These are phyloP conservation scores for Natrix natrix DNA, from an alignment of 2,797 vertebrate genomes.

Conservation along the genomic window DNA sequence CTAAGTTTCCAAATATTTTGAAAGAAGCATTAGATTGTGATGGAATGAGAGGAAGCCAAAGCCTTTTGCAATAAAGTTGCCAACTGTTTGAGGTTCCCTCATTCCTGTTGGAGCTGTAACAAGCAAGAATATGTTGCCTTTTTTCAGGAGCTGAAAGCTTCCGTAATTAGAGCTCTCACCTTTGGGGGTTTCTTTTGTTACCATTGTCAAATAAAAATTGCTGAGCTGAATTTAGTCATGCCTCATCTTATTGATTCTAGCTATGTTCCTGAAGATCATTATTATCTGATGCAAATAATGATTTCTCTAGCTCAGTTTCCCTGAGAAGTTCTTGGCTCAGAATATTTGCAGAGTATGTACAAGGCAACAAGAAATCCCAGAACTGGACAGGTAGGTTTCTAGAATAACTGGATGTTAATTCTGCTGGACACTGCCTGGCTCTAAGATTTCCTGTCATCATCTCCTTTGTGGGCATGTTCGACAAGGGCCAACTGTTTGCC, in stretches of 20 bases:
- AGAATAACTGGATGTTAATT: neutral
- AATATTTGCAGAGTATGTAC: neutral
- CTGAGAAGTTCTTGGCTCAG: neutral
- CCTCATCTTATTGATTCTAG: neutral
- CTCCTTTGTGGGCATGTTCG: neutral
- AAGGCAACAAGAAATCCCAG: neutral
- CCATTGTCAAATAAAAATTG: neutral
- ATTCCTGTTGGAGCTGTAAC: constrained; percentile 38
- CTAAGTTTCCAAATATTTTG: constrained; percentile 30
- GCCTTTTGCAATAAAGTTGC: constrained; percentile 17
- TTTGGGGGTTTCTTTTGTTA: constrained; percentile 2
- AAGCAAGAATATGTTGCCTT: constrained; percentile 3
- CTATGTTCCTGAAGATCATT: neutral
- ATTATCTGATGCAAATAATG: neutral
- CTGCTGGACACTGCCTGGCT: neutral
- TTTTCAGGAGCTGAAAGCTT: constrained; percentile 24
- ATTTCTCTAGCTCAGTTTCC: neutral
- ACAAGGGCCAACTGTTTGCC: neutral
- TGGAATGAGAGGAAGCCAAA: neutral
- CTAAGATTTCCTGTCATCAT: neutral
- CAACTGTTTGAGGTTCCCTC: neutral
- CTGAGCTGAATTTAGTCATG: neutral
- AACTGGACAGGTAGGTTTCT: neutral
- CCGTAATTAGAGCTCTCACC: constrained; percentile 2
- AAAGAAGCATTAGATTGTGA: constrained; percentile 33